A percentile compares a stretch with the other conserved stretches of the same genome.
Conservation (phyloP, 2,888 invertebrate genomes). For the Autographa pulchrina region DNA sequence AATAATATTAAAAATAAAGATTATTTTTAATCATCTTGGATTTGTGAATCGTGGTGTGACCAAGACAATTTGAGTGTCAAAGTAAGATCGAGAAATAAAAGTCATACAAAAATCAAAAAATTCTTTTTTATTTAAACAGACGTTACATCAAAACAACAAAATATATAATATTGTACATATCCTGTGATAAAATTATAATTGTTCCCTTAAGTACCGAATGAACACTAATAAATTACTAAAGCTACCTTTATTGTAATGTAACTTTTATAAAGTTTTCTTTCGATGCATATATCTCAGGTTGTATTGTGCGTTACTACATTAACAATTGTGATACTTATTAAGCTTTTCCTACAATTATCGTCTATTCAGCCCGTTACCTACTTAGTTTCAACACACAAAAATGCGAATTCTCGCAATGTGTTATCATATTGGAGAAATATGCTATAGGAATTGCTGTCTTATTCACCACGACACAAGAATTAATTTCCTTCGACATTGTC, state of each 20-base stretch:
- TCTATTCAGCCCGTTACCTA: neutral
- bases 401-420: too few relatives aligned
- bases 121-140: conserved; percentile 27
- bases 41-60: too few relatives aligned
- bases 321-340: conserved; percentile 29
- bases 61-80: neutral
- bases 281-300: conserved; percentile 32
- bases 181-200: conserved; percentile 42
- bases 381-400: neutral
- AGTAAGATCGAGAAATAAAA: neutral
- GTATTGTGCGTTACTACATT: conserved; percentile 44
- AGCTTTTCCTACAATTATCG: conserved; percentile 23
- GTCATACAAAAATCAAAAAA: neutral
- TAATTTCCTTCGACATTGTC: neutral
- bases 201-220: conserved; percentile 68
- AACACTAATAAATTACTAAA: conserved; percentile 62
- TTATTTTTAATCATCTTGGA: too few relatives aligned
- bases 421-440: too few relatives aligned
- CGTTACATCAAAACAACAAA: conserved; percentile 36
- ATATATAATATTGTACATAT: conserved; percentile 35
- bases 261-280: conserved; percentile 39
- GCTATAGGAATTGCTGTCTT: neutral
- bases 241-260: conserved; percentile 36
- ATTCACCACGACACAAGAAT: neutral
- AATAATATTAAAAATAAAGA: too few relatives aligned